Conservation (phyloP, 2,113 vertebrate genomes). For the Anguilla rostrata region DNA sequence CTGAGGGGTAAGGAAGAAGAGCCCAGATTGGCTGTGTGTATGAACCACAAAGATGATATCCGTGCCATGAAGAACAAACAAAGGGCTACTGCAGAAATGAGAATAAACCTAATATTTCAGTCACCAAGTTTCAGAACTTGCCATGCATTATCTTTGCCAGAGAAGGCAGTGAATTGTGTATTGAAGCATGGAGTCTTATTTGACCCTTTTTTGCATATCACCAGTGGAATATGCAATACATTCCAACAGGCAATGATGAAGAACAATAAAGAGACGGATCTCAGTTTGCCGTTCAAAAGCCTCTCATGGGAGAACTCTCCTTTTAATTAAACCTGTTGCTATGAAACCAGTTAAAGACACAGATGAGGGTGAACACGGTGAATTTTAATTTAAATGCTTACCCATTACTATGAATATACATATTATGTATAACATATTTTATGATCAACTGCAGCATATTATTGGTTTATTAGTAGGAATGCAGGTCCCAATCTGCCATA, state of each 20-base stretch:
- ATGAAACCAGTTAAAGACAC: slow-evolving; percentile 29
- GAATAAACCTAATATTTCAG: slow-evolving; percentile 63
- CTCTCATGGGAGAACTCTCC: slow-evolving; percentile 8
- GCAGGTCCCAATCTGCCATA: no score
- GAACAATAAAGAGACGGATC: slow-evolving; percentile 5
- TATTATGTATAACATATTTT: neutral
- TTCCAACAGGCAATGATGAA: slow-evolving; percentile 15
- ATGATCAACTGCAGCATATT: neutral
- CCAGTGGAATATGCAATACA: slow-evolving; percentile 20
- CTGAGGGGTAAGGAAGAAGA: slow-evolving; percentile 66
- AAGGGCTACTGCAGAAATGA: slow-evolving; percentile 56
- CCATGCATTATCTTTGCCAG: neutral
- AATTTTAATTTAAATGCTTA: neutral
- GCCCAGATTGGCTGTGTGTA: slow-evolving; percentile 21
- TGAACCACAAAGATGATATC: slow-evolving; percentile 44
- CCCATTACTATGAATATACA: neutral
- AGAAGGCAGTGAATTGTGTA: slow-evolving; percentile 13
- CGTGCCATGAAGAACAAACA: slow-evolving; percentile 65
- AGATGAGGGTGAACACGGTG: slow-evolving; percentile 2
- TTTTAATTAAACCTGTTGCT: slow-evolving; percentile 40
- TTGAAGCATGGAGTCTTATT: slow-evolving; percentile 35
- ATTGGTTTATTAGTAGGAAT: neutral
- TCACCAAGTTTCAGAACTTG: slow-evolving; percentile 27
- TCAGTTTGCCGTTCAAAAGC: neutral
- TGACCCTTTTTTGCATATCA: slow-evolving; percentile 34